phyloP scores from a whole-genome alignment of 2,113 vertebrate species.

The Rallus limicola region DNA sequence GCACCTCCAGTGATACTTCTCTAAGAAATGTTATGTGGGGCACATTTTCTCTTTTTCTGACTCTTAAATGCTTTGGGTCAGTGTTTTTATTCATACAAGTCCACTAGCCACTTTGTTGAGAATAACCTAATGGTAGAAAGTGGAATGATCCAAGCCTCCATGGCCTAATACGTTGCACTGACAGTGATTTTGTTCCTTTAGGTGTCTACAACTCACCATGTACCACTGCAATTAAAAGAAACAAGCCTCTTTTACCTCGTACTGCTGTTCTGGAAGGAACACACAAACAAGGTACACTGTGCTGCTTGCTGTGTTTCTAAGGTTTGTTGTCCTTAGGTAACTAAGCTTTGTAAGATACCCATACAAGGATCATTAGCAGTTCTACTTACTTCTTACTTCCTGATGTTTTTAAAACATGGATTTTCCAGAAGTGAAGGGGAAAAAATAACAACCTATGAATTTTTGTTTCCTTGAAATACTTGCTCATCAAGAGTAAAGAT shows the following conservation, averaged over 20 bases:
- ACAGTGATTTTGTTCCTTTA: not conserved
- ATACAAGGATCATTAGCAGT: not conserved
- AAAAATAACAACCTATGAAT: rapidly evolving
- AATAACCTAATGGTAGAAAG: not conserved
- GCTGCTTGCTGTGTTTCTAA: not conserved
- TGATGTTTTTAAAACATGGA: not conserved
- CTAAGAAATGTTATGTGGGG: not conserved
- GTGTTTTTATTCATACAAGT: not conserved
- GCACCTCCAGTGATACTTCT: not conserved
- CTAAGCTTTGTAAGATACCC: not conserved
- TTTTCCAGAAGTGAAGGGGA: not conserved
- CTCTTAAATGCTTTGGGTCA: not conserved
- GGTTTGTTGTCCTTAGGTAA: not conserved
- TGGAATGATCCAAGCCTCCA: not conserved
- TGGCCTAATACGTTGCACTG: rapidly evolving
- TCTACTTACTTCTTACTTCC: not conserved
- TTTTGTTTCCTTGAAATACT: not conserved
- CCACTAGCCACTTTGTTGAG: not conserved
- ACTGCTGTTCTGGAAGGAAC: not conserved
- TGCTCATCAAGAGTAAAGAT: not conserved
- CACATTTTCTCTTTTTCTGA: not conserved
- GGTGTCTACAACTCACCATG: not conserved
- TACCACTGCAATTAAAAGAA: not conserved
- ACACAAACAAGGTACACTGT: not conserved
- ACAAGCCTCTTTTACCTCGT: not conserved